A percentile compares a stretch with the other conserved stretches of the same genome.
phyloP scores from a whole-genome alignment of 1,140 invertebrate species.

The Mylabris phalerata region DNA sequence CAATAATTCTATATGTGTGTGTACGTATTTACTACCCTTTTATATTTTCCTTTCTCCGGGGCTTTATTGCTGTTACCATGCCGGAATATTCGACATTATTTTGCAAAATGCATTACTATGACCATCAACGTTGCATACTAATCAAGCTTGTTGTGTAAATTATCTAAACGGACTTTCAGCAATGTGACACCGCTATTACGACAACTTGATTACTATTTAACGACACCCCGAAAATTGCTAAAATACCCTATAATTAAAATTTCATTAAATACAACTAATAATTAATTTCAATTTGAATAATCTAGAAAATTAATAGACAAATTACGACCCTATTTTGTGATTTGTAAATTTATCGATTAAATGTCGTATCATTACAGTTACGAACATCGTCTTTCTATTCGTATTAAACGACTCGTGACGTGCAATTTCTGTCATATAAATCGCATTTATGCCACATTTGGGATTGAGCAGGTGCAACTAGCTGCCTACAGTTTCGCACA shows the following conservation, averaged over 20 bases:
- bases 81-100: background rate
- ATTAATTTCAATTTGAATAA: background rate
- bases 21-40: too few species aligned
- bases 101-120: background rate
- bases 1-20: too few species aligned
- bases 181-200: constrained; percentile 4
- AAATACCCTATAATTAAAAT: too few species aligned
- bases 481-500: background rate
- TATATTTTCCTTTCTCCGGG: too few species aligned
- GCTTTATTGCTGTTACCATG: background rate
- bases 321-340: too few species aligned
- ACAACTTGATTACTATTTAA: constrained; percentile 15
- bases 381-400: constrained; percentile 2
- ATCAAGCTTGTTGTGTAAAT: constrained; percentile 11
- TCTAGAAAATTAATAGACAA: background rate
- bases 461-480: constrained; percentile 9
- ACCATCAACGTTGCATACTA: constrained; percentile 8
- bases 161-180: background rate
- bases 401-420: constrained; percentile 16
- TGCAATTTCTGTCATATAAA: constrained; percentile 16
- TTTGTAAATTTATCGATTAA: constrained; percentile 16
- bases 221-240: constrained; percentile 5
- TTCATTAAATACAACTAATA: too few species aligned
- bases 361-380: constrained; percentile 21
- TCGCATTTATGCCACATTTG: constrained; percentile 5